A percentile compares a stretch with the other conserved stretches of the same genome.
These are phyloP conservation scores for Epinotia bilunana DNA, from an alignment of 2,888 invertebrate genomes.

Conservation along the genomic window DNA sequence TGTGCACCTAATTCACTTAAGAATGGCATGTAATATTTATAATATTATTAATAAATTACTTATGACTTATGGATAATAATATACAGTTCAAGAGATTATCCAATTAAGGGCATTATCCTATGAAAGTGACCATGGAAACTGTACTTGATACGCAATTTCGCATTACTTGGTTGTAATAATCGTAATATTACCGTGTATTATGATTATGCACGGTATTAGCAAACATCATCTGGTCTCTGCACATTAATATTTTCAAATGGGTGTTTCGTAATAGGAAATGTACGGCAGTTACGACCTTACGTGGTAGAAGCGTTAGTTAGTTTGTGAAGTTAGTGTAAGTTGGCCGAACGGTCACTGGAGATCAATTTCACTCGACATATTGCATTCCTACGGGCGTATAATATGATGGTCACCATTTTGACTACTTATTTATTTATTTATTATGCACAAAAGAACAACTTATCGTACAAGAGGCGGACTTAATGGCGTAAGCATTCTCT, in stretches of 20 bases:
- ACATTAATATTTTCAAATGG: background rate
- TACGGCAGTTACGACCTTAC: constrained; percentile 1
- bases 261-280: background rate
- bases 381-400: background rate
- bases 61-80: no score
- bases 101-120: background rate
- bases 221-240: constrained; percentile 1
- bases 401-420: no score
- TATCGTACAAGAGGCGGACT: no score
- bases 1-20: no score
- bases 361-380: background rate
- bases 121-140: no score
- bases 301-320: background rate
- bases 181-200: constrained; percentile 10
- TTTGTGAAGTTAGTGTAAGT: constrained; percentile 29
- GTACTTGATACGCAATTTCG: background rate
- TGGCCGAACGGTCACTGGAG: constrained; percentile 8
- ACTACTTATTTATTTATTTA: no score
- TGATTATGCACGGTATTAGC: constrained; percentile 16
- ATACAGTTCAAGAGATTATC: background rate
- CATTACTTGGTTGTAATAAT: background rate
- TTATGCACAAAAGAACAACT: no score
- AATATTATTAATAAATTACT: no score
- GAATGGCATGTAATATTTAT: no score
- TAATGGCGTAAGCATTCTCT: no score